Percentiles rank a stretch among this genome's conserved stretches.
These are phyloP conservation scores for Numenius arquata DNA, from an alignment of 2,113 vertebrate species.

Conservation along the genomic window DNA sequence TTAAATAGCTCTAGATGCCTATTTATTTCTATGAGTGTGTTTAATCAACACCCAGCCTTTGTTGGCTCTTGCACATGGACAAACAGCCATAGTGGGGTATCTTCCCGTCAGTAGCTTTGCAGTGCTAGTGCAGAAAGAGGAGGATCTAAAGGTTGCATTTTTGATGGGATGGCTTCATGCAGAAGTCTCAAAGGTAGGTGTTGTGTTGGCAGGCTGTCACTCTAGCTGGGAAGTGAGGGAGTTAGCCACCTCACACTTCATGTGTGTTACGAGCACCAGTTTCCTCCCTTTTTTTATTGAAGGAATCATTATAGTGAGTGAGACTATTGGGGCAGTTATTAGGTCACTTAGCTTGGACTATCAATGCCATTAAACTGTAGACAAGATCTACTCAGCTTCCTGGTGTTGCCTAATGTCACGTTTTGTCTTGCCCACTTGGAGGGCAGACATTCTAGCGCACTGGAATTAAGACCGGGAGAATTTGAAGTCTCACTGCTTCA, in stretches of 20 bases:
- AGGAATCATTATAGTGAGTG: not conserved
- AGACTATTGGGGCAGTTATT: not conserved
- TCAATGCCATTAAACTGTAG: not conserved
- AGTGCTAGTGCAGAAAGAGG: not conserved
- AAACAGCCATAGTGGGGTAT: not conserved
- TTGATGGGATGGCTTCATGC: not conserved
- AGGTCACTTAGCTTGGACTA: not conserved
- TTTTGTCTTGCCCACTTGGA: not conserved
- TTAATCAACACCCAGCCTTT: not conserved
- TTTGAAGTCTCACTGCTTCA: not conserved
- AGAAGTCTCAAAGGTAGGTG: not conserved
- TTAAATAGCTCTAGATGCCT: not conserved
- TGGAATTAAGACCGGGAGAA: not conserved
- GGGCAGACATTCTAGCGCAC: not conserved
- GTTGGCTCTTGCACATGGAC: not conserved
- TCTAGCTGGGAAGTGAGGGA: not conserved
- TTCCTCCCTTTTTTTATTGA: not conserved
- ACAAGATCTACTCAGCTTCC: not conserved
- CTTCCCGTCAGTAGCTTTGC: not conserved
- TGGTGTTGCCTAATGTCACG: not conserved
- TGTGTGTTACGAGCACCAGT: fast-evolving
- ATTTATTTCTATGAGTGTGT: not conserved
- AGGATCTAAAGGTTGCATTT: not conserved
- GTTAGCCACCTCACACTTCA: not conserved
- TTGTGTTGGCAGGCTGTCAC: not conserved